Conservation (phyloP, 2,888 invertebrate species). For the Drosophila basisetae region DNA sequence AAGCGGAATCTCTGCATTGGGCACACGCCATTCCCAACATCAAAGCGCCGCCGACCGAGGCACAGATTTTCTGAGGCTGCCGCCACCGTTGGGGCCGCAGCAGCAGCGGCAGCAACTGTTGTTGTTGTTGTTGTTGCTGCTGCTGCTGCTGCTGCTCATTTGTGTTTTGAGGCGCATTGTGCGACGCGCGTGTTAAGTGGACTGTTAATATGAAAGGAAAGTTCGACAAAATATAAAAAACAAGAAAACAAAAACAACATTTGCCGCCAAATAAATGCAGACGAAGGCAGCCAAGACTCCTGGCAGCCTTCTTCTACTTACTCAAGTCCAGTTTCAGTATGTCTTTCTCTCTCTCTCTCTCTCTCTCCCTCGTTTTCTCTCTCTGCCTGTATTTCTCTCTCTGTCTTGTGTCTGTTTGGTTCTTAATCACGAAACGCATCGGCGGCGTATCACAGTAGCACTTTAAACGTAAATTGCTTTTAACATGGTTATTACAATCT, state of each 20-base stretch:
- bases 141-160: slow-evolving; percentile 66
- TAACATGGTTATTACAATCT: slow-evolving; percentile 83
- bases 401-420: slow-evolving; percentile 49
- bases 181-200: slow-evolving; percentile 83
- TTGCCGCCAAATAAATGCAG: slow-evolving; percentile 79
- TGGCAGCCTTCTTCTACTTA: slow-evolving; percentile 32
- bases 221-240: slow-evolving; percentile 52
- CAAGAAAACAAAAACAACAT: slow-evolving; percentile 41
- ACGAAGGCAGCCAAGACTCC: slow-evolving; percentile 25
- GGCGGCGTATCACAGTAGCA: slow-evolving; percentile 84
- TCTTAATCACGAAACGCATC: slow-evolving; percentile 83
- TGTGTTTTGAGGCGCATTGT: slow-evolving; percentile 81
- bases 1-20: slow-evolving; percentile 85
- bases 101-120: slow-evolving; percentile 47
- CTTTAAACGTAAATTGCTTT: slow-evolving; percentile 85
- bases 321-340: slow-evolving; percentile 37
- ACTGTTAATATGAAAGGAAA: slow-evolving; percentile 83
- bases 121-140: slow-evolving; percentile 1
- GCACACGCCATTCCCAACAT: slow-evolving; percentile 85
- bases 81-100: slow-evolving; percentile 83
- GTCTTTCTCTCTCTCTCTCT: not conserved
- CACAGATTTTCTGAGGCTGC: slow-evolving; percentile 85
- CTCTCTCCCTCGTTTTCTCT: slow-evolving; percentile 7
- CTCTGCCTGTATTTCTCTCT: slow-evolving; percentile 8
- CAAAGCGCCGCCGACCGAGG: slow-evolving; percentile 84